phyloP scores from a whole-genome alignment of 2,113 vertebrate species.

The Labrus mixtus region DNA sequence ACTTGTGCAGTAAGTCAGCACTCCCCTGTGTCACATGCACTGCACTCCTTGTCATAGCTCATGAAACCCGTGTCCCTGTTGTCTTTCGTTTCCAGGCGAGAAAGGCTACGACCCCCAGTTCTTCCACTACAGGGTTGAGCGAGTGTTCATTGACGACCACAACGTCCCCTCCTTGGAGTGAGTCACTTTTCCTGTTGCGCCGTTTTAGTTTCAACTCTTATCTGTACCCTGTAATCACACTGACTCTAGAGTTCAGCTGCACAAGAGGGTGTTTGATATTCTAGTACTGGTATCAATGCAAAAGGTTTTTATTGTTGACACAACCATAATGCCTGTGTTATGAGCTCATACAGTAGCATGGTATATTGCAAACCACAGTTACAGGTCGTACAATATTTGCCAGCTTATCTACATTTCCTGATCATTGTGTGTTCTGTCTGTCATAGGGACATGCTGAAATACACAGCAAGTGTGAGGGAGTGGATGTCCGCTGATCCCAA shows the following conservation, averaged over 20 bases:
- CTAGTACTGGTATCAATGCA: not conserved
- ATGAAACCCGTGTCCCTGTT: not conserved
- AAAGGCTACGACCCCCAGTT: conserved; percentile 91
- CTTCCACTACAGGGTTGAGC: conserved; percentile 92
- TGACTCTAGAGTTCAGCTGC: not conserved
- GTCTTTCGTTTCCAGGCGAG: conserved; percentile 86
- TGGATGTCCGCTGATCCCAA: conserved; percentile 90
- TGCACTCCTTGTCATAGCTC: not conserved
- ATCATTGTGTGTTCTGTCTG: not conserved
- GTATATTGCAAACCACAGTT: not conserved
- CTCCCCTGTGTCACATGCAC: not conserved
- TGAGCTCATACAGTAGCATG: not conserved
- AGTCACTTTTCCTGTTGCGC: conserved; percentile 64
- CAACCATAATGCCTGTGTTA: not conserved
- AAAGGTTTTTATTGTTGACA: not conserved
- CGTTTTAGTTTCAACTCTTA: not conserved
- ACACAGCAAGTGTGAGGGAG: conserved; percentile 86
- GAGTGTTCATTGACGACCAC: conserved; percentile 94
- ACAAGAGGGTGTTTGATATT: not conserved
- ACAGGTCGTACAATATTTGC: not conserved
- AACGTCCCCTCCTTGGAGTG: conserved; percentile 92
- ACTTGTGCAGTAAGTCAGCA: conserved; percentile 93
- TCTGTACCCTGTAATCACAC: not conserved
- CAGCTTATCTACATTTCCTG: not conserved
- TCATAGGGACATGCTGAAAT: conserved; percentile 91